Percentiles rank a stretch among this genome's conserved stretches.
phyloP scores from a whole-genome alignment of 2,888 invertebrate species.

The Spisula subtruncata region DNA sequence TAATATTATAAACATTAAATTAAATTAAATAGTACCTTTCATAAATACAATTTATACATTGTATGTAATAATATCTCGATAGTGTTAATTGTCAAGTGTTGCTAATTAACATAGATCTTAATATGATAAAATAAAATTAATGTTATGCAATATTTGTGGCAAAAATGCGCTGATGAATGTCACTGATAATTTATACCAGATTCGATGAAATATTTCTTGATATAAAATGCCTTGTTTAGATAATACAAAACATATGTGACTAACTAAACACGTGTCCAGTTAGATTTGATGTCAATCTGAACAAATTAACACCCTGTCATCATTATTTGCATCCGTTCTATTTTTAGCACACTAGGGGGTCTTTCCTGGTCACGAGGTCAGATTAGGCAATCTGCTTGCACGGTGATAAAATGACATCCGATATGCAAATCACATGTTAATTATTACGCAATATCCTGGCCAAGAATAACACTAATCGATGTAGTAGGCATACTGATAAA shows the following conservation, averaged over 20 bases:
- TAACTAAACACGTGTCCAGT: neutral
- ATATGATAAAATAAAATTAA: neutral
- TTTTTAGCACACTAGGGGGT: no score
- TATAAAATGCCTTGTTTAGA: neutral
- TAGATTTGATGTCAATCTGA: neutral
- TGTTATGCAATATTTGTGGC: neutral
- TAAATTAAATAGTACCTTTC: no score
- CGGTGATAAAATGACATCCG: neutral
- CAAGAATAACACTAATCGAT: neutral
- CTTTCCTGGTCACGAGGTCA: no score
- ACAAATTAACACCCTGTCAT: constrained; percentile 1
- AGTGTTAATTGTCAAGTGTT: neutral
- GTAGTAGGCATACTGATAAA: neutral
- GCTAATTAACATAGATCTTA: neutral
- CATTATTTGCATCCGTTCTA: no score
- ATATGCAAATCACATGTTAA: neutral
- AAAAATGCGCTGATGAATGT: neutral
- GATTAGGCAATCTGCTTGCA: no score
- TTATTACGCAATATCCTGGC: constrained; percentile 2
- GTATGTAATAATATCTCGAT: no score
- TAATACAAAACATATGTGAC: neutral
- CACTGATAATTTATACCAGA: neutral
- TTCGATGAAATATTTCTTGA: neutral
- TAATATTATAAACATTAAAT: no score
- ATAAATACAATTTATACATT: no score